phyloP scores from a whole-genome alignment of 2,888 invertebrate genomes.

The Caenorhabditis becei region DNA sequence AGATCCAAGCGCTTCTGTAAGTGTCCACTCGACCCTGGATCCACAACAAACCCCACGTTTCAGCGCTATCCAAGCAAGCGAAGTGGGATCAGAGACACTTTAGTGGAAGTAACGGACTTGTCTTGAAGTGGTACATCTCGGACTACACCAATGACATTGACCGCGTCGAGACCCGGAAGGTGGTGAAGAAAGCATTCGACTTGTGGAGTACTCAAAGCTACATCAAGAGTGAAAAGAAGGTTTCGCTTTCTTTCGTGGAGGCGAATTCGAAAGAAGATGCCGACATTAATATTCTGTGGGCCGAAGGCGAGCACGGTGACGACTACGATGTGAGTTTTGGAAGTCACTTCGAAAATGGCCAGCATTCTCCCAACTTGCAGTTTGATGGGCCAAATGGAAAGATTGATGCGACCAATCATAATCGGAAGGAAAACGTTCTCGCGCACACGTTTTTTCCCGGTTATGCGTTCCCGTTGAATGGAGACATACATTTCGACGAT shows the following conservation, averaged over 20 bases:
- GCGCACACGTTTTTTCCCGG: slow-evolving; percentile 82
- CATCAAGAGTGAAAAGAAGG: slow-evolving; percentile 82
- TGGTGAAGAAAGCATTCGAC: slow-evolving; percentile 85
- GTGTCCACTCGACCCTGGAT: slow-evolving; percentile 11
- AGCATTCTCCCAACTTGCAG: slow-evolving; percentile 42
- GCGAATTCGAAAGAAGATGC: slow-evolving; percentile 84
- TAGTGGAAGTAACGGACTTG: slow-evolving; percentile 63
- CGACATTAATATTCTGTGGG: slow-evolving; percentile 89
- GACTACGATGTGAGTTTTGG: slow-evolving; percentile 66
- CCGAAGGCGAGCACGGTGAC: slow-evolving; percentile 82
- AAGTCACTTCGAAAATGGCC: background rate
- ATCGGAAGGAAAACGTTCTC: slow-evolving; percentile 76
- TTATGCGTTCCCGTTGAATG: slow-evolving; percentile 77
- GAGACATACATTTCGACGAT: slow-evolving; percentile 82
- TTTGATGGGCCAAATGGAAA: slow-evolving; percentile 77
- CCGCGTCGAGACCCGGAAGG: slow-evolving; percentile 63
- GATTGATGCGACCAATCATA: slow-evolving; percentile 47
- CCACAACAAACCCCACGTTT: slow-evolving; percentile 15
- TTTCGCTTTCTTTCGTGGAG: slow-evolving; percentile 82
- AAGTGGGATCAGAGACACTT: slow-evolving; percentile 69
- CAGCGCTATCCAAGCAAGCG: slow-evolving; percentile 61
- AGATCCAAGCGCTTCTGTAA: slow-evolving; percentile 65
- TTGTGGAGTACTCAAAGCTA: slow-evolving; percentile 85
- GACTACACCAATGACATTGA: slow-evolving; percentile 80
- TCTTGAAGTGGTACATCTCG: slow-evolving; percentile 78